Conservation (phyloP, 2,888 invertebrate species). For the Hirtodrosophila cameraria region DNA sequence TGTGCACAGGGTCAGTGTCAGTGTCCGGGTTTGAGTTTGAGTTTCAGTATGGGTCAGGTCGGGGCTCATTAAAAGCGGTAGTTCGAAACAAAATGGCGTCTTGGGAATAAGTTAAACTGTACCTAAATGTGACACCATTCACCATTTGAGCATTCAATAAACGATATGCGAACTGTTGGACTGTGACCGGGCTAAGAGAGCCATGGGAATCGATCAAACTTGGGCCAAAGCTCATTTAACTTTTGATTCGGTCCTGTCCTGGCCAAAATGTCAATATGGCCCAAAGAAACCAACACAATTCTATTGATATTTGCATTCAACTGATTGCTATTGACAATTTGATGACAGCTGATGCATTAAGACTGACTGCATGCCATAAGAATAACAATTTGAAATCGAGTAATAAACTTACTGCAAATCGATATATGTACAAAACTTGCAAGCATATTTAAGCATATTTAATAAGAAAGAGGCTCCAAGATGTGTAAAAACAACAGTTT, state of each 20-base stretch:
- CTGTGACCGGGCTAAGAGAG: slow-evolving; percentile 4
- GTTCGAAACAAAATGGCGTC: slow-evolving; percentile 8
- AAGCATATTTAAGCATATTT: too few species aligned
- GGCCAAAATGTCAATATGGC: slow-evolving; percentile 60
- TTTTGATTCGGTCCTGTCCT: slow-evolving; percentile 33
- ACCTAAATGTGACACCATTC: slow-evolving; percentile 12
- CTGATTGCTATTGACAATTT: slow-evolving; percentile 40
- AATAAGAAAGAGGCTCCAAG: too few species aligned
- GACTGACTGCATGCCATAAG: slow-evolving; percentile 11
- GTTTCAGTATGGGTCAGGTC: neutral
- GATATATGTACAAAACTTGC: slow-evolving; percentile 13
- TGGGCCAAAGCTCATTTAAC: slow-evolving; percentile 68
- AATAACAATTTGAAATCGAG: slow-evolving; percentile 10
- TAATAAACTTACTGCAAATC: slow-evolving; percentile 33
- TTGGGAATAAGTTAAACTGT: slow-evolving; percentile 5
- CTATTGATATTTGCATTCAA: slow-evolving; percentile 62
- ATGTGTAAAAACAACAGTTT: too few species aligned
- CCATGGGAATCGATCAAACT: slow-evolving; percentile 69
- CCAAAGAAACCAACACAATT: slow-evolving; percentile 48
- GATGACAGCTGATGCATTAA: slow-evolving; percentile 30
- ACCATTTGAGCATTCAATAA: neutral
- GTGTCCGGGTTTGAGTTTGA: neutral
- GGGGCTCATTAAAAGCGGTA: slow-evolving; percentile 37
- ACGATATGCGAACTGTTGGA: slow-evolving; percentile 1
- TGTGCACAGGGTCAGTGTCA: slow-evolving; percentile 6